A percentile compares a stretch with the other conserved stretches of the same genome.
phyloP scores from a whole-genome alignment of 2,797 vertebrate genomes.

The Aratinga solstitialis region DNA sequence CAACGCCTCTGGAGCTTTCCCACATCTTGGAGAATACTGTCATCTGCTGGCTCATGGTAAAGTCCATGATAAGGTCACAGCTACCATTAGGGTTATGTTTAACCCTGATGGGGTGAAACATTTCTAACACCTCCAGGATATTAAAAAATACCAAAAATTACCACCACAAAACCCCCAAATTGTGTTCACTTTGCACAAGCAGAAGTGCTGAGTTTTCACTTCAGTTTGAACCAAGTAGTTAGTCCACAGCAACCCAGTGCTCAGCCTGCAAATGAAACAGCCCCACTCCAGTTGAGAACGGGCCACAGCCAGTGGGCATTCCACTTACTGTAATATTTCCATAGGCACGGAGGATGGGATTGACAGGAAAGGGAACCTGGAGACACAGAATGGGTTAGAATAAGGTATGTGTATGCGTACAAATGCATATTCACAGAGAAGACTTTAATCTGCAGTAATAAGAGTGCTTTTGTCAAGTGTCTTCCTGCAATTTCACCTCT shows the following conservation, averaged over 20 bases:
- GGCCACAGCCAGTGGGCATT: neutral
- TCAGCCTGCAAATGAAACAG: neutral
- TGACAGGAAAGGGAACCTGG: constrained; percentile 86
- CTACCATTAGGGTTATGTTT: neutral
- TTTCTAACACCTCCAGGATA: neutral
- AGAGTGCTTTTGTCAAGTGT: neutral
- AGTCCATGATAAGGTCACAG: neutral
- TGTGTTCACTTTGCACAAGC: neutral
- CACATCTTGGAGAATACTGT: neutral
- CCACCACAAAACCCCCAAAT: neutral
- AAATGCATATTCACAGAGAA: neutral
- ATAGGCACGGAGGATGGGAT: constrained; percentile 88
- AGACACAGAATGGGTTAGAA: constrained; percentile 15
- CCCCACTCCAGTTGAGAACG: neutral
- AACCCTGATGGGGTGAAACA: neutral
- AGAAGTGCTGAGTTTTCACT: neutral
- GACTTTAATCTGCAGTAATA: neutral
- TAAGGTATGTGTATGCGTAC: neutral
- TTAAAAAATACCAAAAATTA: neutral
- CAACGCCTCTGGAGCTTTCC: neutral
- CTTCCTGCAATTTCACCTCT: neutral
- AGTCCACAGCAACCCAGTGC: neutral
- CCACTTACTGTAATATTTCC: constrained; percentile 89
- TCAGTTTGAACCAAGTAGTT: neutral
- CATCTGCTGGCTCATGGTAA: neutral